Percentiles rank a stretch among this genome's conserved stretches.
These are phyloP conservation scores for Lytechinus pictus DNA, from an alignment of 35 echinoderm and acorn worm species.

Conservation along the genomic window DNA sequence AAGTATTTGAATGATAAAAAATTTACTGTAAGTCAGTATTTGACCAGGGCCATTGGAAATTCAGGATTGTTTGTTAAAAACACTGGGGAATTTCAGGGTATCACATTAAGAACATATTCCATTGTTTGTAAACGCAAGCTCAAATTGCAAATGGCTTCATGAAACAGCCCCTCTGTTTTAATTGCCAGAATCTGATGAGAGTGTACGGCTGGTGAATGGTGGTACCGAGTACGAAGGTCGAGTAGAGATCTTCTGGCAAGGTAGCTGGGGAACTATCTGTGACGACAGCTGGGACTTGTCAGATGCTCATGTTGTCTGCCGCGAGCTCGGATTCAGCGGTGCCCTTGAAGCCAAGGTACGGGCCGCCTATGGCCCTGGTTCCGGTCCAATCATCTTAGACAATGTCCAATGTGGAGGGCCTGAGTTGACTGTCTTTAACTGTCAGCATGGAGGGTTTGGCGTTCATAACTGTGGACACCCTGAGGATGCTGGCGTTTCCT, in stretches of 20 bases:
- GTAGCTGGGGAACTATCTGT: conserved; percentile 59
- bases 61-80: no score
- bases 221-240: conserved; percentile 52
- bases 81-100: no score
- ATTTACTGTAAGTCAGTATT: no score
- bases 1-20: no score
- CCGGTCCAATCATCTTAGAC: conserved; percentile 17
- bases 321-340: conserved; percentile 42
- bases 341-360: background rate
- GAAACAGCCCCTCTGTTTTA: background rate
- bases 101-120: no score
- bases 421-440: conserved; percentile 34
- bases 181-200: background rate
- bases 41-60: no score
- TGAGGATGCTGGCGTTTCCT: conserved; percentile 39
- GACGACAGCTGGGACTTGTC: conserved; percentile 46
- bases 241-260: conserved; percentile 52
- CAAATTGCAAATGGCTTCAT: no score
- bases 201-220: conserved; percentile 53
- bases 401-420: conserved; percentile 47
- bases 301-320: conserved; percentile 61
- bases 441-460: conserved; percentile 17
- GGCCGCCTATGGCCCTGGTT: conserved; percentile 46
- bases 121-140: no score
- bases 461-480: background rate